Evolutionary conservation across 2,113 vertebrate genomes (phyloP).

Genomic region (Camarhynchus parvulus): DNA sequence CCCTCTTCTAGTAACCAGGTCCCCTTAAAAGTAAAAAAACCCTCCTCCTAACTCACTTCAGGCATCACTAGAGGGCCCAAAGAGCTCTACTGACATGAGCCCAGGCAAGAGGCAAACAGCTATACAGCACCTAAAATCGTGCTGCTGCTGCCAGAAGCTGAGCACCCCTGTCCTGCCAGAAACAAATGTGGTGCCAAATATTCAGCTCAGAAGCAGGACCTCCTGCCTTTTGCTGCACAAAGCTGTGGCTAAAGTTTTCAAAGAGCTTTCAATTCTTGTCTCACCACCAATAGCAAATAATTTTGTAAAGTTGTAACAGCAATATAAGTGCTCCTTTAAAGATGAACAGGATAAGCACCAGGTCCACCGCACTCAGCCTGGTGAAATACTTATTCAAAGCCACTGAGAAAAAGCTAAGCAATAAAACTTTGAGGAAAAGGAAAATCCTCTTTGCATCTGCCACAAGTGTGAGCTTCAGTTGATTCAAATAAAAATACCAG

Average conservation of each 20-base stretch:
- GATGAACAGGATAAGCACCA: neutral
- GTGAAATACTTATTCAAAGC: neutral
- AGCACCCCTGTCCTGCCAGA: neutral
- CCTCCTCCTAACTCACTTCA: neutral
- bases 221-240: neutral
- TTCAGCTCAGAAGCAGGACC: neutral
- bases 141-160: neutral
- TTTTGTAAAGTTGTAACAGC: neutral
- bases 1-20: neutral
- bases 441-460: neutral
- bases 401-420: neutral
- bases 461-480: neutral
- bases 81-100: neutral
- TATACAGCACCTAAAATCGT: neutral
- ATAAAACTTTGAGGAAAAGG: neutral
- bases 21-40: neutral
- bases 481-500: neutral
- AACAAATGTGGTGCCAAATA: neutral
- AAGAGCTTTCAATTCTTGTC: neutral
- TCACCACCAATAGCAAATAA: neutral
- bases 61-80: slow-evolving; percentile 36
- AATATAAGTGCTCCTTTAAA: neutral
- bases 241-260: neutral
- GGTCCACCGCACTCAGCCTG: neutral
- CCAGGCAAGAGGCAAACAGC: neutral